Evolutionary conservation across 1,140 invertebrate genomes (phyloP).

Genomic region (Nixonia krombeini): DNA sequence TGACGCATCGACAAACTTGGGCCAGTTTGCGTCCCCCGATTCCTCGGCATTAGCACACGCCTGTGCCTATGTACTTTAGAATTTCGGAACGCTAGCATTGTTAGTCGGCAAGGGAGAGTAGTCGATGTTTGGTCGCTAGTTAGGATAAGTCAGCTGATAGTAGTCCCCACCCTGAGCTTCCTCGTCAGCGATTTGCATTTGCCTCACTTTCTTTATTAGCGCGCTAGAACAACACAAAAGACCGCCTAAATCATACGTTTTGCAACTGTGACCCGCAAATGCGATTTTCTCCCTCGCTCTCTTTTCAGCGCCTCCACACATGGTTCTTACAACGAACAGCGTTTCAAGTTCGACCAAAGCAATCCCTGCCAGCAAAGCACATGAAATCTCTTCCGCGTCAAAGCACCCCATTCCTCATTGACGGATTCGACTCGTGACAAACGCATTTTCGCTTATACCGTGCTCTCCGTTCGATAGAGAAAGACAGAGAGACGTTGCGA

Average conservation of each 20-base stretch:
- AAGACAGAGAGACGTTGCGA: constrained; percentile 24
- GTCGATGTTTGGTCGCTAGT: constrained; percentile 60
- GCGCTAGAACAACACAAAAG: constrained; percentile 71
- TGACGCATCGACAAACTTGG: constrained; percentile 3
- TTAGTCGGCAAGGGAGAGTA: constrained; percentile 55
- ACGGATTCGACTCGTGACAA: too few species aligned
- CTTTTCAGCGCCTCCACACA: too few species aligned
- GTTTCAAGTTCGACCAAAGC: constrained; percentile 31
- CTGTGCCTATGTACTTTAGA: neutral
- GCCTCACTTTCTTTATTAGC: constrained; percentile 69
- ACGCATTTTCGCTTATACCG: neutral
- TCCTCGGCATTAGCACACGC: neutral
- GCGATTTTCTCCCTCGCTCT: constrained; percentile 3
- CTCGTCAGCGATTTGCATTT: constrained; percentile 67
- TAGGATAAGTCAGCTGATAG: constrained; percentile 72
- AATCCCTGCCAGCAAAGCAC: too few species aligned
- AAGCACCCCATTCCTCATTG: neutral
- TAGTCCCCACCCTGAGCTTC: constrained; percentile 69
- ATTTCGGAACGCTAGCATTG: constrained; percentile 2
- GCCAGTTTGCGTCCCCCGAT: constrained; percentile 2
- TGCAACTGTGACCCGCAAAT: too few species aligned
- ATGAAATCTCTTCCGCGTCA: too few species aligned
- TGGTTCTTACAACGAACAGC: neutral
- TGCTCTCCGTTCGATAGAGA: neutral
- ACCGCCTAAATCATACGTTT: constrained; percentile 48